Percentiles rank a stretch among this genome's conserved stretches.
Conservation (phyloP, 1,140 invertebrate species). For the Lamellibrachia luymesi region DNA sequence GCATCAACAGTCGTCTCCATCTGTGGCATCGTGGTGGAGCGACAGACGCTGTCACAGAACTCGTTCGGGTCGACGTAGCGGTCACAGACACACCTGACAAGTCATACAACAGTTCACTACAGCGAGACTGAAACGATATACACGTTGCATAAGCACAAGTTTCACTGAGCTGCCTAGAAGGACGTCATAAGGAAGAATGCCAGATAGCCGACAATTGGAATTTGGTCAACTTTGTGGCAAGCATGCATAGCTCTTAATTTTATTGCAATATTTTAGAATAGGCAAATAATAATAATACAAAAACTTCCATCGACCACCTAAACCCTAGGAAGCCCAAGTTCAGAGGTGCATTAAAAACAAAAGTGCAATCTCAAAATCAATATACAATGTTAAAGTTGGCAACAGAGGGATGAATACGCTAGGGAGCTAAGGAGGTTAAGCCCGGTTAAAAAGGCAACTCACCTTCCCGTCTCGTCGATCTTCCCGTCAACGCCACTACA, state of each 20-base stretch:
- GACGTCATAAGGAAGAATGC: background rate
- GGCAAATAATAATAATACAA: no score
- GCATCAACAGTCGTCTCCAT: slow-evolving; percentile 30
- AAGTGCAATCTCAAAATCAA: no score
- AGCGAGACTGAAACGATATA: no score
- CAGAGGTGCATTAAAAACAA: no score
- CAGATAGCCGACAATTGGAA: background rate
- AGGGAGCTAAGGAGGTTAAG: no score
- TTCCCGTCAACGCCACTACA: slow-evolving; percentile 29
- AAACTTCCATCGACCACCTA: no score
- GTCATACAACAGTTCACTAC: no score
- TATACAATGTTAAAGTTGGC: no score
- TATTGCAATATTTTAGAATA: background rate
- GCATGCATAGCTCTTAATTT: background rate
- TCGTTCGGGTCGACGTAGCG: slow-evolving; percentile 35
- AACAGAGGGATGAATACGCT: no score
- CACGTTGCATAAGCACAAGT: no score
- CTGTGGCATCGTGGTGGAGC: slow-evolving; percentile 32
- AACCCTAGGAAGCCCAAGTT: no score
- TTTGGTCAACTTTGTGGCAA: background rate
- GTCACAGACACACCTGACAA: slow-evolving; percentile 43
- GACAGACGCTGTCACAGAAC: slow-evolving; percentile 44
- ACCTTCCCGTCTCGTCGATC: slow-evolving; percentile 17
- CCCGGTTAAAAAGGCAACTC: background rate
- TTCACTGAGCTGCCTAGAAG: no score